These are phyloP conservation scores for Drosophila virilis DNA, from an alignment of 1,140 invertebrate genomes.

Conservation along the genomic window DNA sequence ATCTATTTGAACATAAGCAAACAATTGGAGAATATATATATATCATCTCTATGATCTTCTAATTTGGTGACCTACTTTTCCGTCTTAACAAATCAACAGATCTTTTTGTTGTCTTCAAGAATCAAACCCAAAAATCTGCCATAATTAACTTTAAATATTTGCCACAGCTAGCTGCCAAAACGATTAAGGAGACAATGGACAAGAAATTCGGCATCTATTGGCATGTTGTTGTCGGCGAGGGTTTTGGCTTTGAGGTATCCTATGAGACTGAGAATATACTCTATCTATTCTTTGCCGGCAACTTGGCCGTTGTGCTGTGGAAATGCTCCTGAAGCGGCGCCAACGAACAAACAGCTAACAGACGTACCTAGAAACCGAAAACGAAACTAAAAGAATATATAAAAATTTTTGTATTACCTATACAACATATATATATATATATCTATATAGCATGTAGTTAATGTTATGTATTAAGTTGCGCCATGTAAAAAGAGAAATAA, in stretches of 20 bases:
- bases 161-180: constrained; percentile 89
- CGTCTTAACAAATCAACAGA: too few relatives aligned
- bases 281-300: constrained; percentile 97
- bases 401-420: constrained; percentile 54
- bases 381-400: constrained; percentile 27
- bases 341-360: constrained; percentile 38
- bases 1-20: too few relatives aligned
- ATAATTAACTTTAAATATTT: neutral
- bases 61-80: too few relatives aligned
- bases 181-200: constrained; percentile 97
- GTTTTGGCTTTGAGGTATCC: constrained; percentile 96
- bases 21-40: too few relatives aligned
- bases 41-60: too few relatives aligned
- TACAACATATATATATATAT: constrained; percentile 27
- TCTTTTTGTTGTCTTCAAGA: too few relatives aligned
- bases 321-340: constrained; percentile 89
- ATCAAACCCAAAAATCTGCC: too few relatives aligned
- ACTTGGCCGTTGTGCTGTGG: constrained; percentile 95
- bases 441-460: constrained; percentile 38
- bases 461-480: constrained; percentile 42
- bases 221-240: constrained; percentile 97
- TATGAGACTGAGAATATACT: constrained; percentile 95
- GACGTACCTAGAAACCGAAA: constrained; percentile 50
- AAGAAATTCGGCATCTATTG: constrained; percentile 97
- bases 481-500: neutral